A percentile compares a stretch with the other conserved stretches of the same genome.
phyloP scores from a whole-genome alignment of 2,797 vertebrate species.

The Pseudochirops cupreus region DNA sequence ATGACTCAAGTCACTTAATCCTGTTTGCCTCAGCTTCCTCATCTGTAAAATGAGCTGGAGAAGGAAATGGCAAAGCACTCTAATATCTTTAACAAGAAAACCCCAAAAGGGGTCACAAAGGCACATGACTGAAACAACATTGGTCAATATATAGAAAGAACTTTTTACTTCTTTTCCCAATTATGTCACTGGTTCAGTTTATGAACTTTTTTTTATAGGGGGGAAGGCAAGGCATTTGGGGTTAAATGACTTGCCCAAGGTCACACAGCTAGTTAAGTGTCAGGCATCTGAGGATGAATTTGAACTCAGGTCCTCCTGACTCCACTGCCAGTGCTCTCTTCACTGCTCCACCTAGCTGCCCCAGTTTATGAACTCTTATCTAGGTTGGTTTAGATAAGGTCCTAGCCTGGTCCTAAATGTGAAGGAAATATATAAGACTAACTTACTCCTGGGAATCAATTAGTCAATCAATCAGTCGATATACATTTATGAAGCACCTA shows the following conservation, averaged over 20 bases:
- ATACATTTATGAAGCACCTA: too few species aligned
- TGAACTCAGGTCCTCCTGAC: too few species aligned
- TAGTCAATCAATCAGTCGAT: too few species aligned
- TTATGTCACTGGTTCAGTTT: background rate
- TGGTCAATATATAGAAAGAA: background rate
- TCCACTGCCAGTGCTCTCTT: too few species aligned
- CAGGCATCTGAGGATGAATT: too few species aligned
- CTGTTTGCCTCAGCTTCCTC: background rate
- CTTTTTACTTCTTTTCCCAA: slow-evolving; percentile 1
- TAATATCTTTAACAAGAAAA: background rate
- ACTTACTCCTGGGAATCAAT: too few species aligned
- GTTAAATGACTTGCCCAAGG: too few species aligned
- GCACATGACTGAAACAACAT: background rate
- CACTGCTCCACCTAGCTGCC: too few species aligned
- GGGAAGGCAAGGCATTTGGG: too few species aligned
- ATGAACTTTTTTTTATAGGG: background rate
- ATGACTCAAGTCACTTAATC: background rate
- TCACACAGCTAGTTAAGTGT: too few species aligned
- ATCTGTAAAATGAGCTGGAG: background rate
- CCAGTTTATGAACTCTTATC: background rate
- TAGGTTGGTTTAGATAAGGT: background rate
- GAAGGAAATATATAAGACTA: background rate
- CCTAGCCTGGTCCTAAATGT: background rate
- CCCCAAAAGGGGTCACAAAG: background rate
- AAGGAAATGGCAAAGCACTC: background rate